Percentiles rank a stretch among this genome's conserved stretches.
phyloP scores from a whole-genome alignment of 1,140 invertebrate genomes.

The Meteorus sp. region DNA sequence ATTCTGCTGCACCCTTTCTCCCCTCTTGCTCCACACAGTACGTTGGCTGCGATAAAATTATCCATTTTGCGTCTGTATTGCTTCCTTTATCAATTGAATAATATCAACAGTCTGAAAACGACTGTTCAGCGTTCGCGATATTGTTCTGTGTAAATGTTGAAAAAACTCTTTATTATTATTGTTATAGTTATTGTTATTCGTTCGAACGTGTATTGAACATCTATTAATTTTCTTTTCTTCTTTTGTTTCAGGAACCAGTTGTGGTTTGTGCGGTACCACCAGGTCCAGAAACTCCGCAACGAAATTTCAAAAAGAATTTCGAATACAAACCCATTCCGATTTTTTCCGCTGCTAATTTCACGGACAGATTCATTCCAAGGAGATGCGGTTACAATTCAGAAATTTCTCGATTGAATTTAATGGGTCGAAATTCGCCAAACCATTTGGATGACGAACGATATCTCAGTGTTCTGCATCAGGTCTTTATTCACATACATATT shows the following conservation, averaged over 20 bases:
- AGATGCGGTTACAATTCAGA: conserved; percentile 29
- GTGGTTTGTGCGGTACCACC: neutral
- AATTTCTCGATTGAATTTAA: conserved; percentile 29
- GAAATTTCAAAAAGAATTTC: neutral
- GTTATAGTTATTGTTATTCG: no score
- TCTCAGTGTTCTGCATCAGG: conserved; percentile 36
- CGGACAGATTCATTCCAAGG: conserved; percentile 41
- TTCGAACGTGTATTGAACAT: no score
- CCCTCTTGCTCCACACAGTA: neutral
- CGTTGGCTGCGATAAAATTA: conserved; percentile 37
- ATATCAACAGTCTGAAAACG: no score
- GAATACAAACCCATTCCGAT: neutral
- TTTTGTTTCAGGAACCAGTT: conserved; percentile 12
- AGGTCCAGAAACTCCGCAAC: neutral
- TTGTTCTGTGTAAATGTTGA: no score
- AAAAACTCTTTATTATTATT: no score
- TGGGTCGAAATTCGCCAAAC: neutral
- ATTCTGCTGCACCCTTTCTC: neutral
- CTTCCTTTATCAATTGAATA: conserved; percentile 29
- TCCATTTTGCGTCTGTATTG: conserved; percentile 39
- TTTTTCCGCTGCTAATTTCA: neutral
- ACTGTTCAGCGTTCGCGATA: no score
- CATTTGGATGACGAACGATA: neutral
- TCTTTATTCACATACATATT: no score
- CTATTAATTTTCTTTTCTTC: neutral